Conservation (phyloP, 2,797 vertebrate genomes). For the Sebastes dallii region DNA sequence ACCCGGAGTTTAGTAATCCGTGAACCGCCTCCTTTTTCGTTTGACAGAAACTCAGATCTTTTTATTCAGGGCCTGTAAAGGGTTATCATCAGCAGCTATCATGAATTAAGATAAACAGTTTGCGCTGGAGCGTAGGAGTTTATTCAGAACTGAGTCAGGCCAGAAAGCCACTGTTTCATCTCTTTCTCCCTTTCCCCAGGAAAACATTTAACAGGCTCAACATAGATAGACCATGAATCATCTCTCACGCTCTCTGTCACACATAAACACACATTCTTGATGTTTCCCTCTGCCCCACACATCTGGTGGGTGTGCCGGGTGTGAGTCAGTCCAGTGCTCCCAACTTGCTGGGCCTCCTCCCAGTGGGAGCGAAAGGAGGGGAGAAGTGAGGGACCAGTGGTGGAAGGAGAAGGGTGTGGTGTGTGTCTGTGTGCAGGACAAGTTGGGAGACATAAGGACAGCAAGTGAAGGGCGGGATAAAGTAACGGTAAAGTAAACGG, state of each 20-base stretch:
- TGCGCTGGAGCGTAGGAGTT: background rate
- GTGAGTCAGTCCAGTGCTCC: conserved; percentile 34
- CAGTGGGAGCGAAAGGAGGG: conserved; percentile 27
- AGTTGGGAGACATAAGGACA: background rate
- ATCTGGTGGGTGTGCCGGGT: conserved; percentile 66
- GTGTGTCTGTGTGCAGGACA: background rate
- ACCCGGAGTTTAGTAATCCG: background rate
- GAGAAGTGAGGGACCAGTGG: background rate
- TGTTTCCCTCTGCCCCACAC: conserved; percentile 47
- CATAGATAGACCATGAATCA: conserved; percentile 46
- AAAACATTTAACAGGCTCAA: conserved; percentile 20
- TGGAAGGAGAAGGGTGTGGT: conserved; percentile 25
- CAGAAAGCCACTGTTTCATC: background rate
- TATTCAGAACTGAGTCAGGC: conserved; percentile 29
- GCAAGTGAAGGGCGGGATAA: background rate
- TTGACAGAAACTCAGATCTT: background rate
- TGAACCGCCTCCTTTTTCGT: background rate
- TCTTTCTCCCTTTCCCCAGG: background rate
- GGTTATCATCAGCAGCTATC: conserved; percentile 36
- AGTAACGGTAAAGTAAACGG: background rate
- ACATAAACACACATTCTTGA: background rate
- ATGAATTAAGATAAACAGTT: conserved; percentile 23
- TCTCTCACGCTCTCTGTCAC: conserved; percentile 5
- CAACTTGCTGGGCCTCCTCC: conserved; percentile 27
- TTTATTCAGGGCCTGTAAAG: background rate